Base-by-base conservation (phyloP, 2,113 vertebrate species). In the Tetrao urogallus region DNA sequence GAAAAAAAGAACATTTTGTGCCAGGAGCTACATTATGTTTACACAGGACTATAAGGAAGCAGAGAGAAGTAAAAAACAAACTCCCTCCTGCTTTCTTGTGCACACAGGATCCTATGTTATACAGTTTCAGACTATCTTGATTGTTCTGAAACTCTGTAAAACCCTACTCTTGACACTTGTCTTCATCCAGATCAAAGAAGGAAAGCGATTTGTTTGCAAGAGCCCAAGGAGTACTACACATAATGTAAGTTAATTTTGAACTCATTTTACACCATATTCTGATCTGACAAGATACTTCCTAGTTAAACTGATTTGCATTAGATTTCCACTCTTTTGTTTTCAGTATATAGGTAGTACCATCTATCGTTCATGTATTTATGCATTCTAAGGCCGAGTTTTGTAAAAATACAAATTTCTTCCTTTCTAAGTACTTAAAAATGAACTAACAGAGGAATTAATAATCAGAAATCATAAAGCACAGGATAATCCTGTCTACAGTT, bases 271-370 rank as follows among this genome's bases (percentile, higher is more conserved):
- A 4, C 13, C 58, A 73, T 72, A 60, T 85, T 90, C 86, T 86
- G 75, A 85, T 90, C 56, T 96, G 90, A 93, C 76, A 90, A 65
- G 61, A 13, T 89, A 63, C 58, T 92, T 92, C 84, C 30, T 85
- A 92, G 90, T 91, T 87, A 91, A 92, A 82, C 17, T 54, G 20
- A 88, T 95, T 85, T 94, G 34, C 87, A 92, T 85, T 92, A 92
- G 9, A 3, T 73, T 88, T 82, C 74, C 27, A 85, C 21, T 61
- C 34, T 82, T 27, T 65, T 69, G 19, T 36, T 85, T 75, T 91
- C 92, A 88, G 82, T 88, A 88, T 76, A 82, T 73, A 94, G 50
- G 11, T 36, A 76, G 20, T 30, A 40, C 30, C 43, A 70, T 48
- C 58, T 36, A 87, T 79, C 57, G 40, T 48, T 75, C 61, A 85